Evolutionary conservation across 2,113 vertebrate species (phyloP).

Genomic region (Aleadryas rufinucha): DNA sequence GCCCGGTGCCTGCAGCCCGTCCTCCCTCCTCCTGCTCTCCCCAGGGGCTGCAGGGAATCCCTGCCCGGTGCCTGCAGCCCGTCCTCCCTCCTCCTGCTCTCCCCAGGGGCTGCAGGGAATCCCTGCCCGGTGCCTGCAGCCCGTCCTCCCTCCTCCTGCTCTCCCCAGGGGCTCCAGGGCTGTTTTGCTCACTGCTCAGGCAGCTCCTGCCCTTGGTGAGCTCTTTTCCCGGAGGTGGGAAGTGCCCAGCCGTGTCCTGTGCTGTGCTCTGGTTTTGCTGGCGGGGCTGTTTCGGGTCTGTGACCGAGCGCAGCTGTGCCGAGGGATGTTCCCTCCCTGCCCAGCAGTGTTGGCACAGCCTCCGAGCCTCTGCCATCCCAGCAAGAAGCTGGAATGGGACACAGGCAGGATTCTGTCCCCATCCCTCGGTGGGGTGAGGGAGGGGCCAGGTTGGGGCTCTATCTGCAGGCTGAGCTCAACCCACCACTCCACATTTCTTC

Average conservation of each 20-base stretch:
- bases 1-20: fast-evolving
- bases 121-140: fast-evolving
- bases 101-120: background rate
- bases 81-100: background rate
- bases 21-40: background rate
- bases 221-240: background rate
- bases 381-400: too few relatives aligned
- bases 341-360: background rate
- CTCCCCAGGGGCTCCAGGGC: background rate
- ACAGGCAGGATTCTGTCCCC: too few relatives aligned
- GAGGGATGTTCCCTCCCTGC: background rate
- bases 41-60: too few relatives aligned
- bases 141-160: background rate
- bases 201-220: background rate
- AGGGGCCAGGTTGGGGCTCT: background rate
- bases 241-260: background rate
- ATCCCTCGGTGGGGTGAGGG: background rate
- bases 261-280: background rate
- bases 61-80: fast-evolving
- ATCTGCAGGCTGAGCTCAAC: background rate
- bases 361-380: background rate
- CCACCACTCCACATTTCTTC: background rate
- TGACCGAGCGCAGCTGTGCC: background rate
- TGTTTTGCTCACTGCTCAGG: background rate
- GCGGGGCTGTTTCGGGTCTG: background rate